A percentile compares a stretch with the other conserved stretches of the same genome.
Conservation (phyloP, 2,113 vertebrate species). For the Erythrocercus mccallii region DNA sequence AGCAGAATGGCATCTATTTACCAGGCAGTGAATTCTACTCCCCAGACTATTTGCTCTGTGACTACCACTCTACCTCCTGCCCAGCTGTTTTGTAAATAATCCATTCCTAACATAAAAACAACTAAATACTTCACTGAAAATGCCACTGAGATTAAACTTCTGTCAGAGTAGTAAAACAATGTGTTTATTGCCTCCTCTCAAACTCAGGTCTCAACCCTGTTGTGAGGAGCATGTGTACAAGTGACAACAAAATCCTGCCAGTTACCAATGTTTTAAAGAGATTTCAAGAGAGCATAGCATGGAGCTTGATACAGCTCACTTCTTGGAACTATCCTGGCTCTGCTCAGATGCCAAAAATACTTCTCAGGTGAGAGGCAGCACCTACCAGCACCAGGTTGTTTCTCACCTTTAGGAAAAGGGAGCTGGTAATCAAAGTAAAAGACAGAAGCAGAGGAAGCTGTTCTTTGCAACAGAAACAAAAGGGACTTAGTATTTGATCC, state of each 20-base stretch:
- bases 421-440: background rate
- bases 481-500: background rate
- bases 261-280: background rate
- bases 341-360: background rate
- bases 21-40: background rate
- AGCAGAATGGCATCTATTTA: background rate
- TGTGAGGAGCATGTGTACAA: fast-evolving
- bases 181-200: background rate
- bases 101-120: background rate
- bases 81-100: background rate
- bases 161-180: background rate
- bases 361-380: background rate
- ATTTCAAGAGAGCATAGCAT: background rate
- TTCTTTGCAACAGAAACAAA: background rate
- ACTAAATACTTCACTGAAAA: background rate
- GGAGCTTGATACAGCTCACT: background rate
- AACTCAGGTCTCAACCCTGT: background rate
- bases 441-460: background rate
- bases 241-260: background rate
- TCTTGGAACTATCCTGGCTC: background rate
- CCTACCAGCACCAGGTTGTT: background rate
- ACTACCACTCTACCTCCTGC: background rate
- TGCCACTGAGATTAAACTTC: background rate
- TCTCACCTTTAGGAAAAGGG: background rate
- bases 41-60: background rate